Percentiles rank a stretch among this genome's conserved stretches.
Conservation (phyloP, 2,888 invertebrate genomes). For the Agriopis aurantiaria region DNA sequence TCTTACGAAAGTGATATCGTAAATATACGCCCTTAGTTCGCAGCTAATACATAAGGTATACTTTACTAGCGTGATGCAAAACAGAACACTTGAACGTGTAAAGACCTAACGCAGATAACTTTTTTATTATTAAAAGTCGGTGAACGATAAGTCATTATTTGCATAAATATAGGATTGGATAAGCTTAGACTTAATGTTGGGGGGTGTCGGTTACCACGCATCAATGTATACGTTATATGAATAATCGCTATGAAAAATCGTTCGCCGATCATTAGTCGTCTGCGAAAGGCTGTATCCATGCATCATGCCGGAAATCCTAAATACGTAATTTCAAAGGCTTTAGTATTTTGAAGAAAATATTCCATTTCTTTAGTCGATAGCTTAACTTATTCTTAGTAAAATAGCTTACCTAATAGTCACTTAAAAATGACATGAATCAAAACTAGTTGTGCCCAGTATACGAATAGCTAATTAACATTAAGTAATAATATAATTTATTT, state of each 20-base stretch:
- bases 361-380: slow-evolving; percentile 84
- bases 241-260: slow-evolving; percentile 27
- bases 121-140: slow-evolving; percentile 49
- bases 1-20: slow-evolving; percentile 67
- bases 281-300: slow-evolving; percentile 41
- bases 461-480: slow-evolving; percentile 82
- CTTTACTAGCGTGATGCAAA: slow-evolving; percentile 61
- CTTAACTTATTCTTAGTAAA: slow-evolving; percentile 84
- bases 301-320: slow-evolving; percentile 70
- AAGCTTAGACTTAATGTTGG: slow-evolving; percentile 30
- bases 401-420: slow-evolving; percentile 84
- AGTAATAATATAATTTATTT: slow-evolving; percentile 83
- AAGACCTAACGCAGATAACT: slow-evolving; percentile 31
- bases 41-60: slow-evolving; percentile 63
- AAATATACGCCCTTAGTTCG: slow-evolving; percentile 52
- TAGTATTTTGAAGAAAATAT: slow-evolving; percentile 78
- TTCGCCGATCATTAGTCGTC: slow-evolving; percentile 29
- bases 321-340: slow-evolving; percentile 85
- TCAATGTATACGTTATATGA: slow-evolving; percentile 38
- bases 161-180: slow-evolving; percentile 35
- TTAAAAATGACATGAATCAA: slow-evolving; percentile 84
- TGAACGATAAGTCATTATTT: slow-evolving; percentile 43
- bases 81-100: slow-evolving; percentile 35
- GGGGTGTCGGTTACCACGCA: slow-evolving; percentile 35
- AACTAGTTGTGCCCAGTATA: slow-evolving; percentile 87